These are phyloP conservation scores for Sphaeramia orbicularis DNA, from an alignment of 2,797 vertebrate species.

Conservation along the genomic window DNA sequence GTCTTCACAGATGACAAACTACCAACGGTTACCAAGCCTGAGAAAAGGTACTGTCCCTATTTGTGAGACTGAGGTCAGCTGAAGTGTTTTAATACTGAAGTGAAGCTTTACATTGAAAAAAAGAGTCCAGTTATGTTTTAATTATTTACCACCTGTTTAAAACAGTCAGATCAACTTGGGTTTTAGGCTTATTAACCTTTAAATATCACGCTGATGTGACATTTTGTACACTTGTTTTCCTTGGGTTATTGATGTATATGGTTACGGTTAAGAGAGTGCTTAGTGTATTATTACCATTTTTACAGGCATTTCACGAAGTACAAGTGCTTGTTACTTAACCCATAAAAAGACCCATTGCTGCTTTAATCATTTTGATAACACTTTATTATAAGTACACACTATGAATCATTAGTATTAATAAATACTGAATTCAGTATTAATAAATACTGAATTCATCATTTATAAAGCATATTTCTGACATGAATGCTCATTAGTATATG, in stretches of 20 bases:
- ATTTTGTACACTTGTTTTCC: conserved; percentile 6
- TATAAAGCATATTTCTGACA: too few relatives aligned
- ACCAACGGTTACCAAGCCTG: conserved; percentile 88
- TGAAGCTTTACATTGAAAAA: not conserved
- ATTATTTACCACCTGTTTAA: conserved; percentile 33
- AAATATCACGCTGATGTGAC: not conserved
- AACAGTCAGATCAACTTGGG: conserved; percentile 13
- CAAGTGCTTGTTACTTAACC: too few relatives aligned
- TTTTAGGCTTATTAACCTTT: conserved; percentile 31
- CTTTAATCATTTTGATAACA: too few relatives aligned
- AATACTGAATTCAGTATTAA: too few relatives aligned
- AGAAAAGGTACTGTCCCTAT: conserved; percentile 89
- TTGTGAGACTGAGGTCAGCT: not conserved
- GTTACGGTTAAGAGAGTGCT: not conserved
- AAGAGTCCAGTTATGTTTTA: conserved; percentile 10
- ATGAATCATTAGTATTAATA: too few relatives aligned
- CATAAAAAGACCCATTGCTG: too few relatives aligned
- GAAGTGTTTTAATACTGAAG: not conserved
- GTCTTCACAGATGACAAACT: conserved; percentile 92
- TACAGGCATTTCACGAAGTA: too few relatives aligned
- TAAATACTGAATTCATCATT: too few relatives aligned
- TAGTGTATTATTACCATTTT: too few relatives aligned
- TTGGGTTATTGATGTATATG: conserved; percentile 5
- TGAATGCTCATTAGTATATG: too few relatives aligned
- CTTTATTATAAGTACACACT: too few relatives aligned